A percentile compares a stretch with the other conserved stretches of the same genome.
These are phyloP conservation scores for Megaceryle alcyon DNA, from an alignment of 2,797 vertebrate genomes.

Conservation along the genomic window DNA sequence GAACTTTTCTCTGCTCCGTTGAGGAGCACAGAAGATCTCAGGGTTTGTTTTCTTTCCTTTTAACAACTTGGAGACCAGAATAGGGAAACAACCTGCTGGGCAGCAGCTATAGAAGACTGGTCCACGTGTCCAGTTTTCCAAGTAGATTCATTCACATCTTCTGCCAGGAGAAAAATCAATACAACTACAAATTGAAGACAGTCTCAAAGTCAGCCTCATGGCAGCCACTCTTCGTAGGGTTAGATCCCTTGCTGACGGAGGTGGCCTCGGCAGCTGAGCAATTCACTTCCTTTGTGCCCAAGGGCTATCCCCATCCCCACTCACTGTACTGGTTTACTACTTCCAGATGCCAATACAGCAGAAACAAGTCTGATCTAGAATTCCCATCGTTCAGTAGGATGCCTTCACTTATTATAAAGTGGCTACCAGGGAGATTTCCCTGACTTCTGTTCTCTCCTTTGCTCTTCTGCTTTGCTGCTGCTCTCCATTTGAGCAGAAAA, in stretches of 20 bases:
- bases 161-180: not conserved
- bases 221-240: not conserved
- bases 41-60: not conserved
- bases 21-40: accelerated
- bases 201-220: not conserved
- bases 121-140: not conserved
- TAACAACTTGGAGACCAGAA: not conserved
- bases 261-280: not conserved
- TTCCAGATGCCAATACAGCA: not conserved
- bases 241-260: not conserved
- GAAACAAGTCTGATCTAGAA: not conserved
- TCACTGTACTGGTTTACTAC: accelerated
- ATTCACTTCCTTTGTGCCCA: not conserved
- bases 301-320: not conserved
- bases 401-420: not conserved
- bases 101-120: not conserved
- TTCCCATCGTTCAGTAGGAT: not conserved
- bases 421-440: not conserved
- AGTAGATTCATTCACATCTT: not conserved
- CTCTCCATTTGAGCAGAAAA: accelerated
- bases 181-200: not conserved
- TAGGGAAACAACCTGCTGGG: not conserved
- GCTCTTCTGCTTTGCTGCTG: not conserved
- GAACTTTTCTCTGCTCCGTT: not conserved
- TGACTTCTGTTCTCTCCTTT: not conserved